Percentiles rank a stretch among this genome's conserved stretches.
Conservation (phyloP, 2,888 invertebrate genomes). For the Anarsia innoxiella region DNA sequence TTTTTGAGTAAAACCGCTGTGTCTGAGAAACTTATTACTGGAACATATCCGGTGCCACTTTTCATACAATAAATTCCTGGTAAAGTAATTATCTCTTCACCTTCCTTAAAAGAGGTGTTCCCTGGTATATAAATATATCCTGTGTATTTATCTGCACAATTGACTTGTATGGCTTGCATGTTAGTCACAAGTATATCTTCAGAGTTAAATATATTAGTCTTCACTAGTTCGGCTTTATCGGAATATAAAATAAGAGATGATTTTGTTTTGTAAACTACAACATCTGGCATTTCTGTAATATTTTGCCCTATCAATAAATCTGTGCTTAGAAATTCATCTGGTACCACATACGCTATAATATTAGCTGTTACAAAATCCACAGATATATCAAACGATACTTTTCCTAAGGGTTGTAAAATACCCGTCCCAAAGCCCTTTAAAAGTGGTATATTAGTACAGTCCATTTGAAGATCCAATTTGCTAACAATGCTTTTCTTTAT, state of each 20-base stretch:
- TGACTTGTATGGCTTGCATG: not conserved
- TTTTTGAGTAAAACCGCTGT: not conserved
- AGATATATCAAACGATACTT: not conserved
- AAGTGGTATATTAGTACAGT: slow-evolving; percentile 1
- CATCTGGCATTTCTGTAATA: slow-evolving; percentile 9
- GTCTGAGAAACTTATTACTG: not conserved
- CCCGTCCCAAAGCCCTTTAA: slow-evolving; percentile 12
- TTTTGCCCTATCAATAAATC: slow-evolving; percentile 13
- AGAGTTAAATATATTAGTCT: no score
- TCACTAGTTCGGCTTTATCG: no score
- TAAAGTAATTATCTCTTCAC: not conserved
- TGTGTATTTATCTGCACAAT: not conserved
- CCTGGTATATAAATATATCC: slow-evolving; percentile 1
- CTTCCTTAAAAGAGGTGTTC: not conserved
- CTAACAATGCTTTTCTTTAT: slow-evolving; percentile 1
- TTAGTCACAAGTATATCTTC: not conserved
- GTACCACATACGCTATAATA: slow-evolving; percentile 8
- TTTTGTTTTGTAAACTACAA: slow-evolving; percentile 8
- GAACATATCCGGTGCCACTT: not conserved
- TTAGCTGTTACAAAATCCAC: slow-evolving; percentile 6
- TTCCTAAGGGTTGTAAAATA: slow-evolving; percentile 1
- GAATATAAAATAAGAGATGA: slow-evolving; percentile 1
- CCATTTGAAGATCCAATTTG: slow-evolving; percentile 1
- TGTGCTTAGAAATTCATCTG: slow-evolving; percentile 4
- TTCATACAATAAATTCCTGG: not conserved